Conservation (phyloP, 2,113 vertebrate species). For the Tapirus terrestris region DNA sequence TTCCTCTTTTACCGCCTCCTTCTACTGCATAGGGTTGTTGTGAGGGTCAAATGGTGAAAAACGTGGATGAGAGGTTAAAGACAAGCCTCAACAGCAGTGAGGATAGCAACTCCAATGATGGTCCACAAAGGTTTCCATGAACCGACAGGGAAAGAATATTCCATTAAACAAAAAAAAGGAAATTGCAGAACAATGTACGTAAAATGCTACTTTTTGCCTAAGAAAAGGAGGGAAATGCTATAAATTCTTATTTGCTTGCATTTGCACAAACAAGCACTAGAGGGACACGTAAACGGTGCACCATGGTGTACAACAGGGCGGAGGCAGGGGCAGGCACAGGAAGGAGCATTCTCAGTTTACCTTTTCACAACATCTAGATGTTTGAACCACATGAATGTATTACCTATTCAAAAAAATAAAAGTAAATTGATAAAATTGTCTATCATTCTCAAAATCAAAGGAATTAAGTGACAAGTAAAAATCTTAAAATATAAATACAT, state of each 20-base stretch:
- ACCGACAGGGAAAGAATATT: neutral
- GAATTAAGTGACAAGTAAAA: neutral
- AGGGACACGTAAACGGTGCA: fast-evolving
- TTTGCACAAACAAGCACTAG: neutral
- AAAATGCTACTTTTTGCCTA: neutral
- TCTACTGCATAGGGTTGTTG: neutral
- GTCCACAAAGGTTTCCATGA: neutral
- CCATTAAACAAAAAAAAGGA: neutral
- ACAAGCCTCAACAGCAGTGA: neutral
- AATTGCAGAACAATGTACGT: neutral
- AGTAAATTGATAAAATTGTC: neutral
- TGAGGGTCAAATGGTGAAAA: too few species aligned
- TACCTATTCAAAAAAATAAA: neutral
- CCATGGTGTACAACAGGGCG: fast-evolving
- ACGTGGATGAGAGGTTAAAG: neutral
- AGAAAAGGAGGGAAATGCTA: neutral
- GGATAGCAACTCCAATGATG: neutral
- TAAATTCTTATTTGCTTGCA: neutral
- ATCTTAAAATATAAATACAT: neutral
- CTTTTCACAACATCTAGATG: neutral
- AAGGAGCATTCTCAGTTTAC: neutral
- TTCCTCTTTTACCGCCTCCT: neutral
- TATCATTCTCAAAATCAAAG: neutral
- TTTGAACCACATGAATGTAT: too few species aligned
- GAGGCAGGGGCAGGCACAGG: neutral